Base-by-base conservation (phyloP, 2,797 vertebrate genomes). In the Aselliscus stoliczkanus region DNA sequence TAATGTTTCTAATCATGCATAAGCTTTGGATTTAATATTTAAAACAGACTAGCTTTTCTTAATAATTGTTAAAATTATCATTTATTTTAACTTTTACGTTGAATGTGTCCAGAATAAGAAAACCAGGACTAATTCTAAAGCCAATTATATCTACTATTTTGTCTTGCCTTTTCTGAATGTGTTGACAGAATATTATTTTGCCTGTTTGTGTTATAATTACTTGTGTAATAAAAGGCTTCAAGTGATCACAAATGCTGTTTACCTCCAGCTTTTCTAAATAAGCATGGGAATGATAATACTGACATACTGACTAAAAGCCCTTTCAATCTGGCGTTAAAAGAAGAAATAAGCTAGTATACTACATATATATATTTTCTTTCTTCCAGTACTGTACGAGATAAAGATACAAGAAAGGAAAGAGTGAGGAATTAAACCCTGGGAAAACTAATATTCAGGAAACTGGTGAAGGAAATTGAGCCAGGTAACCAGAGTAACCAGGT, bases 11-110 rank as follows among this genome's bases (percentile, higher is more conserved):
- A 20, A 17, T 65, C 67, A 31, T 12, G 3, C 42, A 58, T 25
- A 37, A 37, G 29, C 27, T 90, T 73, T 47, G 96, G 95, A 90
- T 37, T 93, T 72, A 42, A 52, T 47, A 88, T 95, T 73, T 29
- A 88, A 95, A 42, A 65, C 4, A 56, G 20, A 69, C 12, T 60
- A 39, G 25, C 5, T 72, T 84, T 88, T 64, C 39, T 29, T 70
- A 82, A 37, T 82, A 94, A 93, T 58, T 80, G 5, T 84, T 18
- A 29, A 73, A 96, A 82, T 34, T 88, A 58, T 50, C 44, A 79
- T 4, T 80, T 89, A 65, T 47, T 82, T 69, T 64, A 88, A 77
- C 31, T 96, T 79, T 92, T 69, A 90, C 47, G 67, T 69, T 56
- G 14, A 64, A 69, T 73, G 29, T 85, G 31, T 93, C 56, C 56